A percentile compares a stretch with the other conserved stretches of the same genome.
Conservation (phyloP, 2,113 vertebrate species). For the Grammomys dolichurus region DNA sequence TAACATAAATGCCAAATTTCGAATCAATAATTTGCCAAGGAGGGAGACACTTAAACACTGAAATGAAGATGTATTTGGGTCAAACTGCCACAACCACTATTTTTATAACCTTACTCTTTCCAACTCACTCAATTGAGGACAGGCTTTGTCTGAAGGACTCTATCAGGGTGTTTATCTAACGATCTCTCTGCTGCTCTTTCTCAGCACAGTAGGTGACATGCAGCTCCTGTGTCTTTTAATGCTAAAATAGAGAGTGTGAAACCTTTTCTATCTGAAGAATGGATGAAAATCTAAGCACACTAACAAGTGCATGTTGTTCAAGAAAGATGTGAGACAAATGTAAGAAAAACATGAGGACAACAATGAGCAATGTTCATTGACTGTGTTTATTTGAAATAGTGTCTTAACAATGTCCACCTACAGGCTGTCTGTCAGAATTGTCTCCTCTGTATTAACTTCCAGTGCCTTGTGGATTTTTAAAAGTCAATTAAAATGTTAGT, state of each 20-base stretch:
- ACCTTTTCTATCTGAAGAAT: background rate
- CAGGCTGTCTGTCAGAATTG: background rate
- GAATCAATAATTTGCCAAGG: background rate
- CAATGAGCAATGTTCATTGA: background rate
- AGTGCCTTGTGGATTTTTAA: background rate
- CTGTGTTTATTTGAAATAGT: background rate
- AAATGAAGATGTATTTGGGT: background rate
- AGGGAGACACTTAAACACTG: background rate
- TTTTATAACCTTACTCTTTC: background rate
- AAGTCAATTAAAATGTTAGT: constrained; percentile 56
- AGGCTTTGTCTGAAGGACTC: background rate
- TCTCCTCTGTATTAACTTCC: background rate
- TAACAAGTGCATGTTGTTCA: background rate
- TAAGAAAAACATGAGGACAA: background rate
- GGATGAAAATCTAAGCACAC: background rate
- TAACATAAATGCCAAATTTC: background rate
- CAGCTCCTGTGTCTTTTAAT: background rate
- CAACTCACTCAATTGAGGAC: background rate
- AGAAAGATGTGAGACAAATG: background rate
- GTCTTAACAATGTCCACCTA: background rate
- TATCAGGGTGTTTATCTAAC: background rate
- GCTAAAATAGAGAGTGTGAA: background rate
- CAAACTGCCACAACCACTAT: background rate
- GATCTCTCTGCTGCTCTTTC: background rate
- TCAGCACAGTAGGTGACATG: background rate